phyloP scores from a whole-genome alignment of 2,113 vertebrate genomes.

The Cisticola juncidis region DNA sequence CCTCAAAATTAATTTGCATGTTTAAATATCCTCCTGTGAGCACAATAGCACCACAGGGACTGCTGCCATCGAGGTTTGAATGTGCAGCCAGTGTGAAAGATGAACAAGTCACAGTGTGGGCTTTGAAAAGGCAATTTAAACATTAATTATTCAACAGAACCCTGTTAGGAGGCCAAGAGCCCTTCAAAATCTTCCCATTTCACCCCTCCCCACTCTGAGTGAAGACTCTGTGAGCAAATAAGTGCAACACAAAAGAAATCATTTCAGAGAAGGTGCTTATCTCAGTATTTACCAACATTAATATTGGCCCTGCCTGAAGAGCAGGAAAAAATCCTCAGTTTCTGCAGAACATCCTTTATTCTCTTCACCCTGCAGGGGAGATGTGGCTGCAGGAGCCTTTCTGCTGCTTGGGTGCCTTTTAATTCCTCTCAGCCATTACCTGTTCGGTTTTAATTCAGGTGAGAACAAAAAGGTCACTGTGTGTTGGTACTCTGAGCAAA shows the following conservation, averaged over 20 bases:
- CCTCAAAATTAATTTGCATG: conserved; percentile 42
- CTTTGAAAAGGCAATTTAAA: conserved; percentile 42
- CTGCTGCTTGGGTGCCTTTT: neutral
- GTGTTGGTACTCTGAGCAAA: neutral
- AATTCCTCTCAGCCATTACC: neutral
- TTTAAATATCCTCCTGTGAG: conserved; percentile 12
- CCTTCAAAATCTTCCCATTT: neutral
- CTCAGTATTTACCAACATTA: neutral
- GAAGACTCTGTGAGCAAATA: neutral
- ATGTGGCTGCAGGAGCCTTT: neutral
- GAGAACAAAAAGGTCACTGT: neutral
- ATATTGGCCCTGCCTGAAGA: neutral
- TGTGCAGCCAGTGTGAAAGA: neutral
- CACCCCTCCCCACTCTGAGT: neutral
- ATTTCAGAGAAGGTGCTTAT: neutral
- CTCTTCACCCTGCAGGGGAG: neutral
- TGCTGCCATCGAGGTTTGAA: neutral
- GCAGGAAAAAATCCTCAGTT: neutral
- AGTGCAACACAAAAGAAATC: neutral
- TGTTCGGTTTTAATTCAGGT: neutral
- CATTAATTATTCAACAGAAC: conserved; percentile 16
- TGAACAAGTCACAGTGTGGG: neutral
- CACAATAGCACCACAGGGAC: neutral
- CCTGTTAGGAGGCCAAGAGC: neutral
- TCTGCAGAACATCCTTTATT: neutral